A percentile compares a stretch with the other conserved stretches of the same genome.
These are phyloP conservation scores for Pasiphila rectangulata DNA, from an alignment of 2,888 invertebrate species.

Conservation along the genomic window DNA sequence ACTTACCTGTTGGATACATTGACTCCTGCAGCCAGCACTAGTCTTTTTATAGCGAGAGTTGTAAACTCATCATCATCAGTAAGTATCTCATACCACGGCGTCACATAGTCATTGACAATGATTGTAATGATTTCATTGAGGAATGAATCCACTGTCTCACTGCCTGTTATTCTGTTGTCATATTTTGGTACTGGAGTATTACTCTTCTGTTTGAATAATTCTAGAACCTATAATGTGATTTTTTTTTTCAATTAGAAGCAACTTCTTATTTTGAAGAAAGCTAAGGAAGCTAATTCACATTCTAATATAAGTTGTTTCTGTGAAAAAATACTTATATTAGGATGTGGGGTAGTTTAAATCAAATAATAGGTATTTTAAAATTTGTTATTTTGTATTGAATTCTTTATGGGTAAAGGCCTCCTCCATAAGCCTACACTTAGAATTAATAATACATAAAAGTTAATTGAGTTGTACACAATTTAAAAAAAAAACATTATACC, in stretches of 20 bases:
- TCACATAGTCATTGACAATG: conserved; percentile 90
- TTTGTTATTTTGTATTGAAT: too few species aligned
- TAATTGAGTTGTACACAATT: too few species aligned
- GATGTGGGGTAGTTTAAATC: too few species aligned
- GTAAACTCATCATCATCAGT: conserved; percentile 88
- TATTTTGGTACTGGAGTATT: conserved; percentile 55
- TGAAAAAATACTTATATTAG: too few species aligned
- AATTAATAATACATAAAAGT: too few species aligned
- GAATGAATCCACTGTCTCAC: conserved; percentile 91
- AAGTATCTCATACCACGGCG: conserved; percentile 85
- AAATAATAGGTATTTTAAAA: too few species aligned
- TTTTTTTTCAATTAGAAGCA: neutral
- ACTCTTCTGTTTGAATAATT: conserved; percentile 58
- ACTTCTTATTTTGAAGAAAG: neutral
- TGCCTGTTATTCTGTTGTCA: conserved; percentile 87
- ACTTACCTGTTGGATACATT: conserved; percentile 85
- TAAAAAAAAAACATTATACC: too few species aligned
- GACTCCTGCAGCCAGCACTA: conserved; percentile 83
- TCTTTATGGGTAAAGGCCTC: too few species aligned
- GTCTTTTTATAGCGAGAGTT: conserved; percentile 82
- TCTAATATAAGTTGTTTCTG: too few species aligned
- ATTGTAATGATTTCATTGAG: conserved; percentile 91
- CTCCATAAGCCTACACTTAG: too few species aligned
- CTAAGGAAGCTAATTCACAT: too few species aligned
- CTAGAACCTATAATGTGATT: conserved; percentile 55